Evolutionary conservation across 2,797 vertebrate species (phyloP).

Genomic region (Eurystomus glaucurus): DNA sequence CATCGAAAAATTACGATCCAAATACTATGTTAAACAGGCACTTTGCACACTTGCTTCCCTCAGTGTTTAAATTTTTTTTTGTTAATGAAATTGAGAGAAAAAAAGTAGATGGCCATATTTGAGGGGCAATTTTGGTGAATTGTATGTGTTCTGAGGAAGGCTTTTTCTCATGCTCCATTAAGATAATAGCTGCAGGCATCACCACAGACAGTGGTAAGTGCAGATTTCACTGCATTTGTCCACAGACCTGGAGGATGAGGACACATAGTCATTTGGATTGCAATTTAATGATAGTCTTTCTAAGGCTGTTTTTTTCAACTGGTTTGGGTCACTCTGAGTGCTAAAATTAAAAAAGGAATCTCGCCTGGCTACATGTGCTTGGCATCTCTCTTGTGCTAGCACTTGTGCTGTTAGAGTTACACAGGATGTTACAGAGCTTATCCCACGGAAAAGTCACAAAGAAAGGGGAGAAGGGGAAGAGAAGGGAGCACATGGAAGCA

Average conservation of each 20-base stretch:
- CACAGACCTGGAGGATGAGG: background rate
- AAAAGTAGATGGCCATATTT: background rate
- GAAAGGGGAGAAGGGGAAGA: fast-evolving
- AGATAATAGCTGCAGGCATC: background rate
- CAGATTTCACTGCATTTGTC: background rate
- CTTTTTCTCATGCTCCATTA: background rate
- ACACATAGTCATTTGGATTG: background rate
- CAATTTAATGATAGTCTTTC: background rate
- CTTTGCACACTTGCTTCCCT: background rate
- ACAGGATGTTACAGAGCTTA: background rate
- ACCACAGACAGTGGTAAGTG: background rate
- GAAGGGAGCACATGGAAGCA: background rate
- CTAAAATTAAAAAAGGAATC: background rate
- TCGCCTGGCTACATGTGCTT: background rate
- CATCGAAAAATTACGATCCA: background rate
- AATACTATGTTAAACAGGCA: background rate
- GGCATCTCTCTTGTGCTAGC: background rate
- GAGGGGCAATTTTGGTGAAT: background rate
- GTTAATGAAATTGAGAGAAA: background rate
- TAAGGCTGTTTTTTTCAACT: background rate
- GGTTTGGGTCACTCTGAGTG: background rate
- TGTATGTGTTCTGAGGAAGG: background rate
- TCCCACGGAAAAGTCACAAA: background rate
- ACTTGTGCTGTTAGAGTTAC: background rate
- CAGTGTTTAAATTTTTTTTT: background rate